phyloP scores from a whole-genome alignment of 2,113 vertebrate species.

The Urocitellus parryii region DNA sequence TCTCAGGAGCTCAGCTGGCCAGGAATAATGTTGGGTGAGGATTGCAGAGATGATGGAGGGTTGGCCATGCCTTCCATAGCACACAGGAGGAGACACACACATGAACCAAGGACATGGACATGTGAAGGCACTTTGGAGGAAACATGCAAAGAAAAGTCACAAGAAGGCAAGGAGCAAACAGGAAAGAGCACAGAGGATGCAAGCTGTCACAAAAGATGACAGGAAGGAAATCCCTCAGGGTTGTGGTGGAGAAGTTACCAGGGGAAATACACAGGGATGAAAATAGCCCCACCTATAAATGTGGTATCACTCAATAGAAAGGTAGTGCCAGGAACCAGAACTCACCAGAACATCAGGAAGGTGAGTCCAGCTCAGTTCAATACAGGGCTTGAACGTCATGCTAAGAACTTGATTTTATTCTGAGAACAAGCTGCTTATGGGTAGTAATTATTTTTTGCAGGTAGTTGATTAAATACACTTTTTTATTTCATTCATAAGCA shows the following conservation, averaged over 20 bases:
- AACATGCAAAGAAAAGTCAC: neutral
- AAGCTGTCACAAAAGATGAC: neutral
- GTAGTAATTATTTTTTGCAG: neutral
- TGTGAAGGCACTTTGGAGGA: neutral
- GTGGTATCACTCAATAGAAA: neutral
- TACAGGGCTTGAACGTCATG: neutral
- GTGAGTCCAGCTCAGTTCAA: neutral
- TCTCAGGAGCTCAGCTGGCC: neutral
- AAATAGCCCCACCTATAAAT: neutral
- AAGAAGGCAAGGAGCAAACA: neutral
- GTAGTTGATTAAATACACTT: neutral
- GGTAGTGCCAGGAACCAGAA: neutral
- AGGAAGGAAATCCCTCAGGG: neutral
- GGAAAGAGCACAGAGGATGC: rapidly evolving
- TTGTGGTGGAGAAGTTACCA: neutral
- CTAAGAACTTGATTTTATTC: rapidly evolving
- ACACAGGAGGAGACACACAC: neutral
- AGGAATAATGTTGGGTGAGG: neutral
- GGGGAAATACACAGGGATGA: neutral
- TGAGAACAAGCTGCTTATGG: neutral
- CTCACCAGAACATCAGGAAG: neutral
- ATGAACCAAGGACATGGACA: neutral
- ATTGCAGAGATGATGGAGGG: neutral
- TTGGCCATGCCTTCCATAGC: neutral
- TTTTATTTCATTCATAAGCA: neutral